Evolutionary conservation across 2,888 invertebrate species (phyloP), one percentile per base, ranked within the genome.

Genomic region (Piscicola geometra): DNA sequence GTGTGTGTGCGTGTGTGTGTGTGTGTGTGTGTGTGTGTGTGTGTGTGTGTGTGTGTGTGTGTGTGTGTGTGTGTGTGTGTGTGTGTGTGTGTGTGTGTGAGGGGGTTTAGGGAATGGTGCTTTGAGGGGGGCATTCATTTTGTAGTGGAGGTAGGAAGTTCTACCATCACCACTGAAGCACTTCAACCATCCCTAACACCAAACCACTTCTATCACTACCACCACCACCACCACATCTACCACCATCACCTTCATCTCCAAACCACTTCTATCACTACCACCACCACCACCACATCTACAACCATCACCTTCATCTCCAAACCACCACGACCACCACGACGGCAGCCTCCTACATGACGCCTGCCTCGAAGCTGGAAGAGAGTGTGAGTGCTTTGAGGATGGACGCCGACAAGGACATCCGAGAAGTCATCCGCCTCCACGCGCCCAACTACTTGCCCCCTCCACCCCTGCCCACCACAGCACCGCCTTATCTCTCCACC

Each of bases 41-140:
- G 32, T 71, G 32, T 52, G 52, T 71, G 47, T 28, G 32, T 52
- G 28, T 71, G 52, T 71, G 47, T 71, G 52, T 52, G 47, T 71
- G 52, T 52, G 47, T 71, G 52, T 71, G 18, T 56, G 71, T 71
- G n/a, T 71, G 52, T 33, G 50, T 71, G 71, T 71, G 18, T 41
- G 71, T 71, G n/a, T 71, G 71, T 5, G 30, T 50, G 47, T 50
- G 50, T 50, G 25, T 71, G 28, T 33, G 3, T 41, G 9, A 41
- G 41, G n/a, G n/a, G n/a, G n/a, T n/a, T n/a, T n/a, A n/a, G n/a
- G n/a, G n/a, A n/a, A n/a, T n/a, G n/a, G n/a, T n/a, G n/a, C n/a
- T n/a, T n/a, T n/a, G n/a, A n/a, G n/a, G n/a, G n/a, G n/a, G n/a
- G n/a, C n/a, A n/a, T n/a, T n/a, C n/a, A n/a, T n/a, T n/a, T n/a